Evolutionary conservation across 2,113 vertebrate genomes (phyloP), one percentile per base, ranked within the genome.

Genomic region (Callospermophilus lateralis): DNA sequence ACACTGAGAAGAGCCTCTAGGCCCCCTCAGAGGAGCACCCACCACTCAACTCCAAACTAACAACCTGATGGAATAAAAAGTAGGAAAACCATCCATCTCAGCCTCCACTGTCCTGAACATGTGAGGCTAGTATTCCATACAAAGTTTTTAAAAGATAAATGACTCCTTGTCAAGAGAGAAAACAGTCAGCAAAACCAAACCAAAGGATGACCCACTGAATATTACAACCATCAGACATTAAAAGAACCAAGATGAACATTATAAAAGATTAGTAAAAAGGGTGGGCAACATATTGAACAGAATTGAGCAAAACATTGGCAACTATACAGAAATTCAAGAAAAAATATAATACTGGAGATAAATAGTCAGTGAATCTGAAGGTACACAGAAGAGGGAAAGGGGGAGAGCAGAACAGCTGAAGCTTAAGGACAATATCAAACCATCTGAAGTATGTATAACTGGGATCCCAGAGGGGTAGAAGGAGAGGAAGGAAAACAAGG

Each of bases 201-300:
- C 32, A 61, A 70, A 13, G 32, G 13, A 70, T 13, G 37, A 88
- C 8, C 58, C 19, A 9, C n/a, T 63, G 85, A 30, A 76, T 45
- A n/a, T 58, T 17, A 79, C 30, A 87, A 84, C 53, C 61, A 55
- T 70, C 37, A 24, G 42, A 87, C 22, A 58, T 61, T 58, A 34
- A 42, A 70, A 48, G 17, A 90, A 78, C 13, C n/a, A 88, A 92
- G 28, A 77, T n/a, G 39, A 88, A 65, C 72, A 76, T 39, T 70
- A 89, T 45, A 72, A 72, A 95, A 83, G 70, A 76, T 58, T 89
- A 53, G 2, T 32, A 37, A 34, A 84, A 94, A 90, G 88, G 42
- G 24, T 42, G 2, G 81, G 68, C 51, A 37, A 61, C 42, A 58
- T 34, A 11, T 30, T 89, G 53, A 93, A 68, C 24, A 88, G 65